Evolutionary conservation across 2,888 invertebrate genomes (phyloP).

Genomic region (Lycophotia porphyrea): DNA sequence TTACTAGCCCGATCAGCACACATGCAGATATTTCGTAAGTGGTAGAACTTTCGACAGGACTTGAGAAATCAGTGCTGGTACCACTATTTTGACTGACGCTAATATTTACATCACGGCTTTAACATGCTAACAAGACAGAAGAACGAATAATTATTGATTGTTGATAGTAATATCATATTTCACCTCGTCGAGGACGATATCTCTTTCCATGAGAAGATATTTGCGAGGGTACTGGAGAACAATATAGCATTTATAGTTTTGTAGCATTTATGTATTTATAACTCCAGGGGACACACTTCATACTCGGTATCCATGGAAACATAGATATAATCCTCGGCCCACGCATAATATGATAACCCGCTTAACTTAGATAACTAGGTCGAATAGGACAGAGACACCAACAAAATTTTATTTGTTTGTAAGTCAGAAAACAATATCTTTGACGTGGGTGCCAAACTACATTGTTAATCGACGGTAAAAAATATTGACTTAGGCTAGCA

Average conservation of each 20-base stretch:
- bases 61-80: neutral
- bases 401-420: constrained; percentile 16
- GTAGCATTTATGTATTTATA: too few relatives aligned
- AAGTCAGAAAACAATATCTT: constrained; percentile 17
- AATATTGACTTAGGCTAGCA: neutral
- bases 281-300: constrained; percentile 1
- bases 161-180: neutral
- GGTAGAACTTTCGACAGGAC: neutral
- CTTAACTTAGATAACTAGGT: constrained; percentile 33
- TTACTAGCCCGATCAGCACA: neutral
- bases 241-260: neutral
- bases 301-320: constrained; percentile 15
- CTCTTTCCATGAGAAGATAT: neutral
- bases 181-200: neutral
- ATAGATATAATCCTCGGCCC: constrained; percentile 31
- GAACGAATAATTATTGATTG: neutral
- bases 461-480: neutral
- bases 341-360: constrained; percentile 39
- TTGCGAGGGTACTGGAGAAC: neutral
- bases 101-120: neutral
- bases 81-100: neutral
- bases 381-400: constrained; percentile 3
- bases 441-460: neutral
- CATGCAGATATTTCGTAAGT: neutral
- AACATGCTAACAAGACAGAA: neutral